phyloP scores from a whole-genome alignment of 2,797 vertebrate species.

The Miopithecus talapoin region DNA sequence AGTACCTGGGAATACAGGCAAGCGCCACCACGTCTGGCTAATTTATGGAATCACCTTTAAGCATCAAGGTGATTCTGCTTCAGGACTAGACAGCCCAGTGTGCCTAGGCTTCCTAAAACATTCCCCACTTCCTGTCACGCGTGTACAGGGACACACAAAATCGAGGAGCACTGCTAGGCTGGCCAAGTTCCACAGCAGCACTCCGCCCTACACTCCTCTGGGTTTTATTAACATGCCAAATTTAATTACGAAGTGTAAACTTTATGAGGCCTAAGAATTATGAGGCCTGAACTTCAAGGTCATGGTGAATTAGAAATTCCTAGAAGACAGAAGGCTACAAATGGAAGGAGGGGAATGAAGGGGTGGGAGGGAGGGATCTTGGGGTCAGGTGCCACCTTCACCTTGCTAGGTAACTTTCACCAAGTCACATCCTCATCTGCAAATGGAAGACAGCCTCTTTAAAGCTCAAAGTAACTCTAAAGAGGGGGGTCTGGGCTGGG shows the following conservation, averaged over 20 bases:
- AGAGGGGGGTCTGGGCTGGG: neutral
- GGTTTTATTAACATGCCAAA: neutral
- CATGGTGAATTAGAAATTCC: neutral
- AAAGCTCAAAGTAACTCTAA: neutral
- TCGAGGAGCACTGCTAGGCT: neutral
- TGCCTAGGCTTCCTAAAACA: neutral
- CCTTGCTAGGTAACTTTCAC: neutral
- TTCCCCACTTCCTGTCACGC: neutral
- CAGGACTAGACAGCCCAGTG: neutral
- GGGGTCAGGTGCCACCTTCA: neutral
- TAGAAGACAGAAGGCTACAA: neutral
- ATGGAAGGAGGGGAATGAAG: neutral
- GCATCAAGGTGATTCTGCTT: neutral
- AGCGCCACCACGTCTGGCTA: neutral
- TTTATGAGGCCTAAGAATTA: constrained; percentile 51
- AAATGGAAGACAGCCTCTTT: neutral
- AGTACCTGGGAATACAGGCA: neutral
- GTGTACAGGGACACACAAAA: neutral
- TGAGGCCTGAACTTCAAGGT: constrained; percentile 31
- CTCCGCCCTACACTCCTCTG: neutral
- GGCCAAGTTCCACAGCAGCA: neutral
- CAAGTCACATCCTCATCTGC: neutral
- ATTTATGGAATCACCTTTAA: neutral
- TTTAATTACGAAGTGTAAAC: constrained; percentile 38
- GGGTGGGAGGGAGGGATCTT: neutral